Evolutionary conservation across 1,140 invertebrate genomes (phyloP).

Genomic region (Protaetia brevitarsis): DNA sequence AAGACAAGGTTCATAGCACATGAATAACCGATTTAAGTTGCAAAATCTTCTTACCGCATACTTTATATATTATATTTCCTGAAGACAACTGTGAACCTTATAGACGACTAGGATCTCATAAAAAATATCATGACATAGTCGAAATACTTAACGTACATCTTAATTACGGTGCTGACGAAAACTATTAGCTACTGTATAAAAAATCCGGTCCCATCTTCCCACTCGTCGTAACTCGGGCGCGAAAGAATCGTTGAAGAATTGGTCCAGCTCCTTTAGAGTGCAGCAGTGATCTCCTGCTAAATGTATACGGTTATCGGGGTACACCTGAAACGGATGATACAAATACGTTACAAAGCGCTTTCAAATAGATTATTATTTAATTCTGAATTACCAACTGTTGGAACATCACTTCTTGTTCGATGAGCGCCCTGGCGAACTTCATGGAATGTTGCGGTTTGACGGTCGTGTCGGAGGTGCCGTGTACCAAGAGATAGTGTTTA

Average conservation of each 20-base stretch:
- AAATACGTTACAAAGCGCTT: background rate
- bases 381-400: conserved; percentile 65
- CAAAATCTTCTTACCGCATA: too few relatives aligned
- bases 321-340: conserved; percentile 59
- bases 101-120: background rate
- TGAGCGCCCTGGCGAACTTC: conserved; percentile 72
- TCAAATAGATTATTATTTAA: background rate
- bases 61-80: background rate
- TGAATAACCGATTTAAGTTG: too few relatives aligned
- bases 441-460: conserved; percentile 85
- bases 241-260: conserved; percentile 81
- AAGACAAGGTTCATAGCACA: too few relatives aligned
- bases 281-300: conserved; percentile 59
- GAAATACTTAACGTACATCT: background rate
- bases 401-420: conserved; percentile 71
- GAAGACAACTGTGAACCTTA: background rate
- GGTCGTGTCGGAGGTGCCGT: conserved; percentile 75
- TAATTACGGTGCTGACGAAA: background rate
- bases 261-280: conserved; percentile 82
- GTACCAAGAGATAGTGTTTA: conserved; percentile 65
- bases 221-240: conserved; percentile 68
- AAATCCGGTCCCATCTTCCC: conserved; percentile 54
- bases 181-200: conserved; percentile 39
- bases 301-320: conserved; percentile 77
- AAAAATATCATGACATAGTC: background rate